Conservation (phyloP, 2,797 vertebrate genomes). For the Basileuterus tristriatus region DNA sequence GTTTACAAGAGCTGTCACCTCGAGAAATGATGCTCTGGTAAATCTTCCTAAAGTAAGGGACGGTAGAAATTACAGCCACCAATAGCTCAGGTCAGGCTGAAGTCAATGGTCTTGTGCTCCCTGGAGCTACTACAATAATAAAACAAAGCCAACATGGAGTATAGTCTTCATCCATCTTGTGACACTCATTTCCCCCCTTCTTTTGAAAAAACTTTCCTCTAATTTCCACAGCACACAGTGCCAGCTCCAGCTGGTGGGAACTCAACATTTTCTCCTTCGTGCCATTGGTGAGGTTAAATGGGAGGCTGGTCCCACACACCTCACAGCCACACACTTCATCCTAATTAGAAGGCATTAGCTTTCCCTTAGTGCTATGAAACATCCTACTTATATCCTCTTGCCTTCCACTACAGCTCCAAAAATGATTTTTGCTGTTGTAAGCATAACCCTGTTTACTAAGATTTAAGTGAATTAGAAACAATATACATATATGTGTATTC, state of each 20-base stretch:
- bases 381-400: neutral
- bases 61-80: neutral
- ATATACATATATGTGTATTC: neutral
- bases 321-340: neutral
- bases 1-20: neutral
- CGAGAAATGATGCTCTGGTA: neutral
- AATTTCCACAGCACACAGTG: neutral
- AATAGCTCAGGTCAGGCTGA: neutral
- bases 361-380: neutral
- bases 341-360: neutral
- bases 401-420: neutral
- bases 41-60: neutral
- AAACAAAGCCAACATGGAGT: neutral
- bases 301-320: accelerated
- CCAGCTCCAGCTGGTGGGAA: neutral
- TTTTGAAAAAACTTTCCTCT: neutral
- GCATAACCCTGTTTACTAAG: neutral
- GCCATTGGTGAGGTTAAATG: accelerated
- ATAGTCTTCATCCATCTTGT: neutral
- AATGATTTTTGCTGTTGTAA: neutral
- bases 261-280: neutral
- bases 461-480: neutral
- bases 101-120: neutral
- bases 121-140: neutral
- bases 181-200: neutral